Base-by-base conservation (phyloP, 2,113 vertebrate genomes). In the Cyanoramphus novaezelandiae region DNA sequence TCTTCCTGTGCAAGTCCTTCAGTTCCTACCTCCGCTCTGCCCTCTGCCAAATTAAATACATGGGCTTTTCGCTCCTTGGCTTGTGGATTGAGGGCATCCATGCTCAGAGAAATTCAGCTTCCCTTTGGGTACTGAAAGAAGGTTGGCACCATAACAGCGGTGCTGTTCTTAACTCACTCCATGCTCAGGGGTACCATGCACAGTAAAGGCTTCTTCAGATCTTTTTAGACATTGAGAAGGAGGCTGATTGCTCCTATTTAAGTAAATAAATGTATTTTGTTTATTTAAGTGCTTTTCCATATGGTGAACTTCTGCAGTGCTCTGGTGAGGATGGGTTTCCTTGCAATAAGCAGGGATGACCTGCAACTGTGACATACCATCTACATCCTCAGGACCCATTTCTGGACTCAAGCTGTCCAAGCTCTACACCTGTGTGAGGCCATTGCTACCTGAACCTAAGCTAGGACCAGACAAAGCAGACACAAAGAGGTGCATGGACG, bases 21-120 rank as follows among this genome's bases (percentile, higher is more conserved):
- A 98, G 47, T 39, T 79, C 98, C 43, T 82, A 97, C 65, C 96
- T 98, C 97, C 92, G 96, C 55, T 98, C 94, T 29, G 60, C 77
- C 75, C 95, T 95, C 98, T 98, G 95, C 64, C 97, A 94, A 79
- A 93, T 39, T 8, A 94, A 88, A 28, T 64, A 82, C 50, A 82
- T 37, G 43, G 64, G 9, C 3, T 5, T 47, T 81, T n/a, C 44
- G 17, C 28, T 80, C 24, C 28, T 69, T 3, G 3, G n/a, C 12
- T 19, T 25, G 28, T 5, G 11, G 23, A 5, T 2, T 43, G 44
- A 3, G 17, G 19, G 35, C 16, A 31, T 44, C n/a, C 5, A 2
- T 33, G 27, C 24, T 47, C 39, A 11, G 29, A 67, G 67, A 67
- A 76, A 72, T 60, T 50, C 27, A 68, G 5, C 44, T 74, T 72